phyloP scores from a whole-genome alignment of 2,888 invertebrate genomes.

The Pelosia muscerda region DNA sequence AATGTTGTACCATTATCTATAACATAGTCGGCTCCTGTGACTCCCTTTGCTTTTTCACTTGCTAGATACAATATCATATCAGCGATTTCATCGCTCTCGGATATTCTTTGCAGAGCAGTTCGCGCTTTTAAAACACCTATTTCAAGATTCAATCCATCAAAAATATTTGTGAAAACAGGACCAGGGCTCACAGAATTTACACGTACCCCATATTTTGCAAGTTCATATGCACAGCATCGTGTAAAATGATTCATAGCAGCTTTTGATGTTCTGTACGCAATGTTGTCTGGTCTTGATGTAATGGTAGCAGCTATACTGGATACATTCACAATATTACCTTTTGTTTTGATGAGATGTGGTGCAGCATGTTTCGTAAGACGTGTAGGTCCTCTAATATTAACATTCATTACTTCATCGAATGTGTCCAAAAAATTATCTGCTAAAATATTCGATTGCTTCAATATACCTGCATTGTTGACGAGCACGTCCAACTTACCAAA shows the following conservation, averaged over 20 bases:
- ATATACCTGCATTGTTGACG: conserved; percentile 61
- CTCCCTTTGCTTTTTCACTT: conserved; percentile 53
- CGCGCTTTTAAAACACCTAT: not conserved
- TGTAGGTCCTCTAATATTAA: conserved; percentile 51
- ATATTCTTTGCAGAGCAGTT: conserved; percentile 33
- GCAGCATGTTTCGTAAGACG: conserved; percentile 48
- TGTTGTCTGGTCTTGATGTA: conserved; percentile 87
- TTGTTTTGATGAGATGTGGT: conserved; percentile 52
- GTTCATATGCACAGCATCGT: conserved; percentile 84
- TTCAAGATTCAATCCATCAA: conserved; percentile 1
- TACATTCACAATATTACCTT: conserved; percentile 59
- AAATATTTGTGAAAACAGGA: conserved; percentile 80
- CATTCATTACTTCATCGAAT: conserved; percentile 56
- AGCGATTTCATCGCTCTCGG: conserved; percentile 47
- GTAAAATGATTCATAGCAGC: conserved; percentile 61
- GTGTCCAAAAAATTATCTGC: conserved; percentile 34
- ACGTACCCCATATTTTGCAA: conserved; percentile 90
- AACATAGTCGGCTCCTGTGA: conserved; percentile 50
- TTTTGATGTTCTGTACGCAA: conserved; percentile 51
- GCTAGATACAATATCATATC: conserved; percentile 55
- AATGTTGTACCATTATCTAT: conserved; percentile 42
- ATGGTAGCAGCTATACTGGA: conserved; percentile 63
- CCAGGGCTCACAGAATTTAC: conserved; percentile 77
- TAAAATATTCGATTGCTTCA: conserved; percentile 29
- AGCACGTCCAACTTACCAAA: conserved; percentile 59